phyloP scores from a whole-genome alignment of 1,140 invertebrate species.

The Pogonus chalceus region DNA sequence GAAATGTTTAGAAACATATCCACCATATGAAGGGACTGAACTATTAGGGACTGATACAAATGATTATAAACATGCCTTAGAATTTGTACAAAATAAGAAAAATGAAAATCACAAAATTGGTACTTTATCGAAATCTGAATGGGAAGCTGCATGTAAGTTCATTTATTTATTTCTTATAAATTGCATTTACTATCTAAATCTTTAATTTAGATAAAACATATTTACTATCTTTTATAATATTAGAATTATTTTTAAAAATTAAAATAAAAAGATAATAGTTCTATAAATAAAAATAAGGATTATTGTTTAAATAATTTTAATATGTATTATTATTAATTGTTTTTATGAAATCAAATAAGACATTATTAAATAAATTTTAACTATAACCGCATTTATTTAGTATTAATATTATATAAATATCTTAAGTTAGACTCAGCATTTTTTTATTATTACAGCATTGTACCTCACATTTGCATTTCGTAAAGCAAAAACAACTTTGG shows the following conservation, averaged over 20 bases:
- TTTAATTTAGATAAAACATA: slow-evolving; percentile 8
- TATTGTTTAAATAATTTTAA: too few relatives aligned
- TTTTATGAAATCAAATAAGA: too few relatives aligned
- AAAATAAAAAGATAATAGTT: too few relatives aligned
- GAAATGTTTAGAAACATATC: slow-evolving; percentile 62
- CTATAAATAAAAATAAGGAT: too few relatives aligned
- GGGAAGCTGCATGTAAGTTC: slow-evolving; percentile 85
- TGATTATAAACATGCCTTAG: slow-evolving; percentile 66
- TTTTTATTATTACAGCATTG: slow-evolving; percentile 55
- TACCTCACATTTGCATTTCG: slow-evolving; percentile 79
- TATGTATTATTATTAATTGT: too few relatives aligned
- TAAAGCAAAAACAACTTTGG: slow-evolving; percentile 59
- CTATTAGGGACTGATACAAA: slow-evolving; percentile 45
- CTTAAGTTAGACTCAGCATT: slow-evolving; percentile 13
- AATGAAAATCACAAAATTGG: slow-evolving; percentile 45
- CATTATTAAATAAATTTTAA: too few relatives aligned
- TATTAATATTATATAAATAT: slow-evolving; percentile 4
- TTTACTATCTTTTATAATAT: too few relatives aligned
- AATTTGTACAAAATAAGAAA: slow-evolving; percentile 43
- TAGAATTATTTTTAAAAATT: too few relatives aligned
- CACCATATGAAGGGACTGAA: slow-evolving; percentile 41
- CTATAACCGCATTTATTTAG: too few relatives aligned
- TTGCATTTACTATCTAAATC: slow-evolving; percentile 16
- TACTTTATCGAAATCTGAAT: slow-evolving; percentile 82
- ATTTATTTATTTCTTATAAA: slow-evolving; percentile 18